Base-by-base conservation (phyloP, 64 coral and sea anemone genomes). In the Porites lutea region DNA sequence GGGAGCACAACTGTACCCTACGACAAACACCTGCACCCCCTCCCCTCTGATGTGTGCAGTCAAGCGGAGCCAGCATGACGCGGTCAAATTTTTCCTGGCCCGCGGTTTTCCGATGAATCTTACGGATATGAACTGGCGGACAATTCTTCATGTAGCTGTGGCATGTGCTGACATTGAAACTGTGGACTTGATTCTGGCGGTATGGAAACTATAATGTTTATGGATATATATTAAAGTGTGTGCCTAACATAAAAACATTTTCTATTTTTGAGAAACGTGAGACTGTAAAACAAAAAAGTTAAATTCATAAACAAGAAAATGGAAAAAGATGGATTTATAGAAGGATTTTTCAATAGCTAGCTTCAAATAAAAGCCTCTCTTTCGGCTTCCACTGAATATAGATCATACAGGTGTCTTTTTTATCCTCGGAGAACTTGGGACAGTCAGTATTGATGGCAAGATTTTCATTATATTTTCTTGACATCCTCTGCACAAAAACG, bases 21-120 rank as follows among this genome's bases (percentile, higher is more conserved):
- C 52, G 2, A 37, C 47, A 11, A 51, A 78, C 0, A 93, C 13
- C 14, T 75, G 81, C 21, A 69, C 20, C 19, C 91, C 91, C 2
- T 87, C 60, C 13, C 82, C 91, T 2, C 51, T 93, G 13, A 78
- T 93, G 75, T 93, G 91, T 13, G 91, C 91, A 44, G 91, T 93
- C 3, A 78, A 93, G 23, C 59, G 91, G 8, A 75, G 59, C 60
- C 73, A 93, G 14, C 91, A 87, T 60, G 54, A 76, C 13, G 70
- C 91, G 5, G 65, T 93, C n/a, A 69, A 87, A 15, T 93, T 59
- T 79, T 78, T 87, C 60, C 51, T 93, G 48, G 83, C 59, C 15
- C 71, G 73, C 6, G 82, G 91, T 66, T 75, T 75, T 12, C 72
- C 72, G 13, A 20, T 87, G 8, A 85, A 87, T 20, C 61, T 55